A percentile compares a stretch with the other conserved stretches of the same genome.
Conservation (phyloP, 1,140 invertebrate species). For the Tyrophagus putrescentiae region DNA sequence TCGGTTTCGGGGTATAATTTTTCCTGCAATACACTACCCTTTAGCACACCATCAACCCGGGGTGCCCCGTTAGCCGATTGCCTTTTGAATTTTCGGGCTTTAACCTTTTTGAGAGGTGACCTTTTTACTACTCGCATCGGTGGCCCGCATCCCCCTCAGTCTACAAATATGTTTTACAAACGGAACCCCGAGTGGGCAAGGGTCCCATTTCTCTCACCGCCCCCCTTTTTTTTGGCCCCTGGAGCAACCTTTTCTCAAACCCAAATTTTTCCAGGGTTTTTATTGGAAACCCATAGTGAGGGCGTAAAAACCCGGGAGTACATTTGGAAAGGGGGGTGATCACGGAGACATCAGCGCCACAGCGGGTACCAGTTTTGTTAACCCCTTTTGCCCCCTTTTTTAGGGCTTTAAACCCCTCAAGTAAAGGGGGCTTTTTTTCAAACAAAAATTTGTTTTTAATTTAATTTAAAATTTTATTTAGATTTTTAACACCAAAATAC, state of each 20-base stretch:
- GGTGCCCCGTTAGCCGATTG: not conserved
- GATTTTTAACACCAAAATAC: constrained; percentile 26
- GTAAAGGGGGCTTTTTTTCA: constrained; percentile 37
- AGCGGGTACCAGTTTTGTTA: constrained; percentile 73
- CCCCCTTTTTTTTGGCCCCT: constrained; percentile 71
- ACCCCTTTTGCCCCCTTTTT: constrained; percentile 60
- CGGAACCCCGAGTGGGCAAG: constrained; percentile 68
- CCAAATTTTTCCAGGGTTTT: constrained; percentile 60
- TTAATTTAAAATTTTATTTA: not conserved
- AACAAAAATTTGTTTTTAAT: constrained; percentile 6
- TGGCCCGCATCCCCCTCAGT: constrained; percentile 53
- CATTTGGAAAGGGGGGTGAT: constrained; percentile 66
- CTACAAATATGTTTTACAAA: constrained; percentile 69
- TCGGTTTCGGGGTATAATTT: constrained; percentile 45
- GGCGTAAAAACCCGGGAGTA: constrained; percentile 64
- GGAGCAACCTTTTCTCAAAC: constrained; percentile 66
- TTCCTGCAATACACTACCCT: constrained; percentile 48
- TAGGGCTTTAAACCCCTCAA: constrained; percentile 78
- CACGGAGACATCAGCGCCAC: constrained; percentile 62
- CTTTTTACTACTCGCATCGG: constrained; percentile 70
- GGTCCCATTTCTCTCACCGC: constrained; percentile 60
- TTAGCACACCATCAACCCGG: constrained; percentile 43
- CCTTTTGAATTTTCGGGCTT: constrained; percentile 18
- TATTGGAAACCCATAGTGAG: constrained; percentile 54
- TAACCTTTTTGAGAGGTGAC: constrained; percentile 60